Evolutionary conservation across 2,888 invertebrate species (phyloP).

Genomic region (Erpobdella octoculata): DNA sequence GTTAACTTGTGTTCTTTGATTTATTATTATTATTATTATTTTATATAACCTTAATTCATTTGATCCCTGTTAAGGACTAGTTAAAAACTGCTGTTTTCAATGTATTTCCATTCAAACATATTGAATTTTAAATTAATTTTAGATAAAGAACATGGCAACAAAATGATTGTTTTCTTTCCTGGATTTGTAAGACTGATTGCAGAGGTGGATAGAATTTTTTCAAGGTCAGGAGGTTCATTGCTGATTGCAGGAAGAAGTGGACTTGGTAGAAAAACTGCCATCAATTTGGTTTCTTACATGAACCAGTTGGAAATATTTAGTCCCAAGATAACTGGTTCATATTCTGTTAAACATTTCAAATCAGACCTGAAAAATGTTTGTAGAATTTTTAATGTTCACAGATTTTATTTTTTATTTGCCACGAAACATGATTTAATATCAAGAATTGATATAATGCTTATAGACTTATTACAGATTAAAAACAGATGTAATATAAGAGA

Average conservation of each 20-base stretch:
- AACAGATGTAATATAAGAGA: too few species aligned
- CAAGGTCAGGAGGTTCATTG: conserved; percentile 61
- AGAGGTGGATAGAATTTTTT: conserved; percentile 61
- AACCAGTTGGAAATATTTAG: conserved; percentile 61
- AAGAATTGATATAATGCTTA: too few species aligned
- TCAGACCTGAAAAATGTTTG: conserved; percentile 69
- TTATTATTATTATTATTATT: background rate
- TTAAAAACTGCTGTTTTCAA: too few species aligned
- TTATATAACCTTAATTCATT: background rate
- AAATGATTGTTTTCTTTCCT: conserved; percentile 61
- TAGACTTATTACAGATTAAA: too few species aligned
- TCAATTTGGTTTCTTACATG: conserved; percentile 66
- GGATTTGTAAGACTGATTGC: conserved; percentile 64
- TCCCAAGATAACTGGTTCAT: conserved; percentile 58
- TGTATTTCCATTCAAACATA: background rate
- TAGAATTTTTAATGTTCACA: too few species aligned
- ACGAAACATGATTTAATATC: too few species aligned
- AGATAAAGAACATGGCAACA: conserved; percentile 53
- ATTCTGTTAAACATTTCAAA: conserved; percentile 63
- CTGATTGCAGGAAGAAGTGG: conserved; percentile 71
- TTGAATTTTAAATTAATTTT: background rate
- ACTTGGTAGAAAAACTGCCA: conserved; percentile 70
- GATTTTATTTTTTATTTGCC: too few species aligned
- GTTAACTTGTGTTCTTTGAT: too few species aligned
- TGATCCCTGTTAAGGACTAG: too few species aligned